Evolutionary conservation across 2,113 vertebrate species (phyloP), one percentile per base, ranked within the genome.

Genomic region (Erythrocercus mccallii): DNA sequence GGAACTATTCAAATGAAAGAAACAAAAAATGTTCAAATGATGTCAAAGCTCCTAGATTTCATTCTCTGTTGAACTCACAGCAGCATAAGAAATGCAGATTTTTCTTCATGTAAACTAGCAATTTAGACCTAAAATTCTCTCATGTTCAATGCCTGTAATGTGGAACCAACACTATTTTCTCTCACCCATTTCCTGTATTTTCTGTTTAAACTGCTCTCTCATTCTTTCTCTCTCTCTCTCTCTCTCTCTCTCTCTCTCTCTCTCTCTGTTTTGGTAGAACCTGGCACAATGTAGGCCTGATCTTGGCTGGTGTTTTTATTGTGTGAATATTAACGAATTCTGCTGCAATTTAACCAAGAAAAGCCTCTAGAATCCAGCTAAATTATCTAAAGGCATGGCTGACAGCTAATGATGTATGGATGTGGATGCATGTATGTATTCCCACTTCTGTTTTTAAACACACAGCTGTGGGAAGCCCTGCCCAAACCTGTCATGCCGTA

Each of bases 171-270:
- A 27, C 16, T 53, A 1, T 40, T 86, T 73, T 85, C 33, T 81
- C 40, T 84, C 50, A 24, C 15, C 20, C 13, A 18, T 2, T 83
- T 60, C 57, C 31, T 48, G 35, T 37, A 47, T 93, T 76, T 56
- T 56, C 42, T 65, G 5, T 73, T 93, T 68, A 56, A 81, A 82
- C 61, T 61, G 40, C 44, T 33, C 40, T 44, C 21, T 17, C 33
- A 4, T 28, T 54, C 14, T 38, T 22, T 51, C 14, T 2, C 0
- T 40, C 12, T 15, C 11, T 31, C 0, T 2, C n/a, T 40, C 40
- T 40, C 40, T 11, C 12, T 40, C 0, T 47, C 13, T 16, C 20
- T 44, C 21, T 17, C 33, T 21, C 31, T 38, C 20, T 54, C 20
- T 35, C 15, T 56, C 2, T 2, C 0, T 79, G 12, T 86, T 90